Evolutionary conservation across 1,140 invertebrate genomes (phyloP), one percentile per base, ranked within the genome.

Genomic region (Formica selysi): DNA sequence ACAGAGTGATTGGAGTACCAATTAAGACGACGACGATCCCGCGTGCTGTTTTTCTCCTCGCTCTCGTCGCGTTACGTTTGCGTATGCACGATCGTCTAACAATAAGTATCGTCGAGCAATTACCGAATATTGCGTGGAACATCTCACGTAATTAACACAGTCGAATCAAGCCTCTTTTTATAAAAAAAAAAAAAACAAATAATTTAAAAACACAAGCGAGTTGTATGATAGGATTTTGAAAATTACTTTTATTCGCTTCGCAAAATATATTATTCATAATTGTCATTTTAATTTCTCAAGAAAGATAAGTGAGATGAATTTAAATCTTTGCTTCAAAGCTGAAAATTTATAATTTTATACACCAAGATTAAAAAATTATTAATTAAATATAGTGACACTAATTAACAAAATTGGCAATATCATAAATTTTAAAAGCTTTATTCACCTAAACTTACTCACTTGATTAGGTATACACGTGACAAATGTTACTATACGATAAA

Each of bases 1-100:
- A 91, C 73, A 86, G 74, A 86, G 88, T 91, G 91, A 92, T 92
- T 92, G 90, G 83, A 87, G 87, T 89, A 83, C 80, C 91, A 91
- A 92, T 92, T 87, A 89, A 87, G 81, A 71, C 38, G 71, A 68
- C 80, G 26, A 22, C 41, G 73, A 70, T 71, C 70, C 65, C n/a
- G 48, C 61, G n/a, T 29, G 29, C 54, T 64, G 67, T 86, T 90
- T 89, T 89, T 89, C 48, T 54, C 38, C 19, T 54, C 44, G n/a
- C 29, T 38, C 38, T 61, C 19, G 59, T 10, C 62, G 32, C 61
- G 29, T 79, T 59, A 51, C 81, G 65, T 76, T 71, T 84, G 64
- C 71, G 67, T 61, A 32, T 32, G 65, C 48, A 19, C 36, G 26
- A 83, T 70, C n/a, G 51, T 19, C 59, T 59, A 51, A 44, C 10